Evolutionary conservation across 2,888 invertebrate genomes (phyloP), one percentile per base, ranked within the genome.

Genomic region (Galerucella calmariensis): DNA sequence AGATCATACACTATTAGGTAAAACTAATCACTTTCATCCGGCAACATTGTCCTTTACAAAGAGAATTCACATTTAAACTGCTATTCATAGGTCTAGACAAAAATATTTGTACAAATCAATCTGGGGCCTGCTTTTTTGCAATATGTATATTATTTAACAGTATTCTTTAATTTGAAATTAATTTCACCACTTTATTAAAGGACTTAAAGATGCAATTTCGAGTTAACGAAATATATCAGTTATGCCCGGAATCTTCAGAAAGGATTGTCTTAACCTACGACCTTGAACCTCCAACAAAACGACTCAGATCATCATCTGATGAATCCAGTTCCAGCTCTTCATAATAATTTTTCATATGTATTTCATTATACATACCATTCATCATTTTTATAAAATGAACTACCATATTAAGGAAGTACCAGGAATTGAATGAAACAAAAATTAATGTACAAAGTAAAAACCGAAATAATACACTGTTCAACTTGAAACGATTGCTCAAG

Each of bases 201-300:
- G 79, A 79, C 70, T 56, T 70, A 12, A 48, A 61, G 35, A 78
- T 78, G 77, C 65, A 69, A 44, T 74, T 67, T 61, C 67, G 68
- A 27, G 73, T 79, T 20, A 71, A 79, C 2, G 68, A 68, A 59
- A 72, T 75, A 20, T 53, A 77, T 24, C 66, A 67, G 48, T 46
- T n/a, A 67, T 27, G 73, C 61, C 10, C 66, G 56, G 71, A 62
- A 14, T 27, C 16, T 16, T n/a, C 56, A 8, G 61, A 77, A 41
- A 75, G 69, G 5, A 67, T 62, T n/a, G 16, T 69, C 9, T 20
- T 61, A 8, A 66, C 72, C 8, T 72, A 69, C 27, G 67, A 68
- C 48, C 35, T 59, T 46, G 75, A 75, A 51, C 72, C 69, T 46
- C 72, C 72, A 4, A 14, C 27, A 35, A 75, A 75, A 75, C 72